Conservation (phyloP, 2,113 vertebrate genomes). For the Scytalopus superciliaris region DNA sequence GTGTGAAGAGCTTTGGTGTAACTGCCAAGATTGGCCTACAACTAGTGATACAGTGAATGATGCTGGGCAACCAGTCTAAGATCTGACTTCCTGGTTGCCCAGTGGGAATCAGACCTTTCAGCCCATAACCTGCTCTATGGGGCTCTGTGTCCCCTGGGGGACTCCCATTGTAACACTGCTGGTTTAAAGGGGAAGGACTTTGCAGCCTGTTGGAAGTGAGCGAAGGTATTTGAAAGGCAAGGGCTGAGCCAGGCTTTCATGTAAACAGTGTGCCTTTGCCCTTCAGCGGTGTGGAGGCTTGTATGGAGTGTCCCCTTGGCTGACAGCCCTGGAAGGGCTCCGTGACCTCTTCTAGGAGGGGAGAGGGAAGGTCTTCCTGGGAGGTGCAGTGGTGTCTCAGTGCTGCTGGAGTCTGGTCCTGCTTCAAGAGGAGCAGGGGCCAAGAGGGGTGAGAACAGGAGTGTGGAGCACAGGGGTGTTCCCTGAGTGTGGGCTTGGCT, state of each 20-base stretch:
- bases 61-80: background rate
- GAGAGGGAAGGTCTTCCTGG: background rate
- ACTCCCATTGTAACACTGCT: background rate
- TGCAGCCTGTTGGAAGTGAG: background rate
- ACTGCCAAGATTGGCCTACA: background rate
- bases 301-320: no score
- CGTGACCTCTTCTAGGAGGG: background rate
- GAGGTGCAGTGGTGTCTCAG: accelerated
- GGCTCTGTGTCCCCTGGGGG: background rate
- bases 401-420: background rate
- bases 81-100: accelerated
- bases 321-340: background rate
- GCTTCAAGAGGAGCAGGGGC: background rate
- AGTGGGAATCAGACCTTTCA: background rate
- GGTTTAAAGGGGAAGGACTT: background rate
- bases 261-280: background rate
- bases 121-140: background rate
- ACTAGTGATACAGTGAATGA: background rate
- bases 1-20: background rate
- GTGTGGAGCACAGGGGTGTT: background rate
- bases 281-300: background rate
- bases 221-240: background rate
- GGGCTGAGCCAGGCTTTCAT: background rate
- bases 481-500: background rate
- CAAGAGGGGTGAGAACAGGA: background rate